Base-by-base conservation (phyloP, 2,797 vertebrate species). In the Phrynocephalus vlangalii region DNA sequence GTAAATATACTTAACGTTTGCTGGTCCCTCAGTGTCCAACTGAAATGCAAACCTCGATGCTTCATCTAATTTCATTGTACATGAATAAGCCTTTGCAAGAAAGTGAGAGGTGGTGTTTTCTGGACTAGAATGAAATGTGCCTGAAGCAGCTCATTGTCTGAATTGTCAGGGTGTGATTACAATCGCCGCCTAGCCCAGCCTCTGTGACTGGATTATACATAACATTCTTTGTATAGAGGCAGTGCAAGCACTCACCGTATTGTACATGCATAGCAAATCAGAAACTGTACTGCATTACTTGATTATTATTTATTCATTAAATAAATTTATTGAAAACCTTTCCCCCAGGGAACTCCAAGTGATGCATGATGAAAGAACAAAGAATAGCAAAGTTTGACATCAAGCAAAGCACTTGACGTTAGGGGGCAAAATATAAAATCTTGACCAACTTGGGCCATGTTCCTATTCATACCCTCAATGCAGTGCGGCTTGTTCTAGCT, bases 1-100 rank as follows among this genome's bases (percentile, higher is more conserved):
- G 93, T 89, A 93, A 93, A 93, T 92, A 94, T 93, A 91, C 93
- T 96, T 94, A 86, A 76, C 94, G 94, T 92, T 93, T 97, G 95
- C 95, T 96, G 95, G 95, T 95, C 91, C 95, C 97, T 95, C 79
- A 94, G 8, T 60, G 13, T 79, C 48, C n/a, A 52, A 22, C 22
- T 68, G 71, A 52, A 91, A 68, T 90, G 44, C 84, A 86, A 52
- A 88, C 2, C 30, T 0, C 0, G 0, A 1, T 3, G 5, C 48
- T 87, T 83, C 56, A 26, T 1, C 0, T 68, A 1, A 48, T 22
- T 38, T 38, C 3, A 16, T 44, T 87, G 73, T 4, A 79, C 30
- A 26, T 44, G 10, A 71, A 56, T 56, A 24, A 66, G 75, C 6
- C 84, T 63, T 56, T 71, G 44, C 11, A 2, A 28, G 7, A 44